These are phyloP conservation scores for Antechinus stuartii DNA, from an alignment of 2,113 vertebrate species.

Conservation along the genomic window DNA sequence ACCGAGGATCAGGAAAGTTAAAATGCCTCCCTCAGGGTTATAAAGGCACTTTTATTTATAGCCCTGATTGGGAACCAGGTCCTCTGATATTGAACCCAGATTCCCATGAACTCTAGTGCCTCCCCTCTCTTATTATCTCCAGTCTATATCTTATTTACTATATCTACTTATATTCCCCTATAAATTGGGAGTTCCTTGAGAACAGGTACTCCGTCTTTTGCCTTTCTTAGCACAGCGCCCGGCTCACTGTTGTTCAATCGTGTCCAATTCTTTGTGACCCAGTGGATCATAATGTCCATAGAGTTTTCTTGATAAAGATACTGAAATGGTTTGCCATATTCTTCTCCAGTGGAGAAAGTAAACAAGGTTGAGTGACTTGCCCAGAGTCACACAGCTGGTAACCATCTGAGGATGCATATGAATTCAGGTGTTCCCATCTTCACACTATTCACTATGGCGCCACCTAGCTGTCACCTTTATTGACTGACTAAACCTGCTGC, in stretches of 20 bases:
- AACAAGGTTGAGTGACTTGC: neutral
- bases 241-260: neutral
- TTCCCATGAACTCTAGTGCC: neutral
- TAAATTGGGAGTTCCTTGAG: neutral
- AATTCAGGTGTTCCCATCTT: neutral
- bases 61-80: neutral
- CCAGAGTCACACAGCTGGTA: neutral
- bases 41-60: neutral
- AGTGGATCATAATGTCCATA: neutral
- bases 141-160: neutral
- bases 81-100: neutral
- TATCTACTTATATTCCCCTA: neutral
- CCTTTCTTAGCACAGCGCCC: neutral
- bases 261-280: neutral
- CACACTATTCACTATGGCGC: neutral
- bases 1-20: neutral
- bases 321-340: neutral
- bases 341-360: neutral
- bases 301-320: neutral
- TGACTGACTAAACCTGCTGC: neutral
- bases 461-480: neutral
- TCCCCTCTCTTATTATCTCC: neutral
- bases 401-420: neutral
- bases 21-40: neutral
- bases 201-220: no score